Evolutionary conservation across 2,888 invertebrate species (phyloP).

Genomic region (Stenolophus ochropezus): DNA sequence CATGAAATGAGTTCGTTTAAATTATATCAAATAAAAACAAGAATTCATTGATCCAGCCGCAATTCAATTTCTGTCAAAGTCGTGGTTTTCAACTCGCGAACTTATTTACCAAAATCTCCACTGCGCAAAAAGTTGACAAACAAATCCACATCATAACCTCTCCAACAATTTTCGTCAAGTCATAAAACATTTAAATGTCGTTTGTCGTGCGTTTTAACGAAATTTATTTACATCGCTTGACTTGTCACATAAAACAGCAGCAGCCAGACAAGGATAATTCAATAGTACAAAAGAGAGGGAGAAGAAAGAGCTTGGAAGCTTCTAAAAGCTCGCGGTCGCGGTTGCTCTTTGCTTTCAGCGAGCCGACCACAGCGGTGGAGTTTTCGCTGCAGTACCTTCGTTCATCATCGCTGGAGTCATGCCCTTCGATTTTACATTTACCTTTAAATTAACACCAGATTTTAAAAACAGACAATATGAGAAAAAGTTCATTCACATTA

Average conservation of each 20-base stretch:
- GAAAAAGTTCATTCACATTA: no score
- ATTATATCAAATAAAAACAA: no score
- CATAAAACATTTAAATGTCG: conserved; percentile 30
- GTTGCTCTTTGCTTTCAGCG: conserved; percentile 10
- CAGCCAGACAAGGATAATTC: conserved; percentile 36
- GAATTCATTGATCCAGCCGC: no score
- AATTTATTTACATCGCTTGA: conserved; percentile 42
- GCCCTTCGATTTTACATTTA: no score
- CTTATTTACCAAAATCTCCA: background rate
- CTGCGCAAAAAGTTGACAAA: background rate
- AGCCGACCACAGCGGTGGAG: conserved; percentile 9
- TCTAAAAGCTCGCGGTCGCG: conserved; percentile 27
- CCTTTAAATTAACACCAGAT: no score
- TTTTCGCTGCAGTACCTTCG: conserved; percentile 43
- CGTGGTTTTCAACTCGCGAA: background rate
- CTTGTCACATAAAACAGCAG: conserved; percentile 30
- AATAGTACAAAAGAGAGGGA: conserved; percentile 40
- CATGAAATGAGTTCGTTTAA: no score
- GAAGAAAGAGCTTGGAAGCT: conserved; percentile 5
- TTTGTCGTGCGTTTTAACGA: conserved; percentile 28
- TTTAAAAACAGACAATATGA: no score
- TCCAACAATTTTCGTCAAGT: conserved; percentile 27
- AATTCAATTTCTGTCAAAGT: background rate
- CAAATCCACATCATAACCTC: background rate
- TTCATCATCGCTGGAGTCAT: conserved; percentile 42